A percentile compares a stretch with the other conserved stretches of the same genome.
Conservation (phyloP, 1,140 invertebrate species). For the Aphelinus certus region DNA sequence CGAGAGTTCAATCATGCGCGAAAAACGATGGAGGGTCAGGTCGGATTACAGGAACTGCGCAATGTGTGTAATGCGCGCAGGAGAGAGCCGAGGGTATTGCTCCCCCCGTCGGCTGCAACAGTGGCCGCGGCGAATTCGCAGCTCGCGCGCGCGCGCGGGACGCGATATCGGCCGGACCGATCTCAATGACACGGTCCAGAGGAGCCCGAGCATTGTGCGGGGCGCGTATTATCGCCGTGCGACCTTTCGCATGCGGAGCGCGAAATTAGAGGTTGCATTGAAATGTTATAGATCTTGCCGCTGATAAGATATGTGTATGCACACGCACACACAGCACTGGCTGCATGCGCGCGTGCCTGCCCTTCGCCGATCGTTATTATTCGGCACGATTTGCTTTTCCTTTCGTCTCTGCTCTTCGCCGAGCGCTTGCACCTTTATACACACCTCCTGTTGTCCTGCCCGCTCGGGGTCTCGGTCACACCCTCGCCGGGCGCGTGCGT, state of each 20-base stretch:
- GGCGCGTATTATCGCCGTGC: constrained; percentile 48
- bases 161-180: constrained; percentile 24
- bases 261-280: constrained; percentile 53
- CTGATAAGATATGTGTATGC: constrained; percentile 46
- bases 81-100: not conserved
- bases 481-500: too few species aligned
- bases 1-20: constrained; percentile 44
- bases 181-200: constrained; percentile 50
- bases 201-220: constrained; percentile 43
- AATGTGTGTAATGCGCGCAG: constrained; percentile 6
- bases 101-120: not conserved
- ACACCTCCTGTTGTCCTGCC: too few species aligned
- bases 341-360: constrained; percentile 13
- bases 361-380: not conserved
- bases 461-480: too few species aligned
- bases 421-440: too few species aligned
- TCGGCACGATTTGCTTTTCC: constrained; percentile 4
- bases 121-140: constrained; percentile 3
- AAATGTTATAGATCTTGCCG: constrained; percentile 46
- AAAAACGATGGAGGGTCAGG: constrained; percentile 43
- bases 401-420: too few species aligned
- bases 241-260: constrained; percentile 47
- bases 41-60: not conserved
- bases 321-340: not conserved
- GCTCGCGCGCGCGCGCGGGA: too few species aligned